These are phyloP conservation scores for Mimas tiliae DNA, from an alignment of 2,888 invertebrate species.

Conservation along the genomic window DNA sequence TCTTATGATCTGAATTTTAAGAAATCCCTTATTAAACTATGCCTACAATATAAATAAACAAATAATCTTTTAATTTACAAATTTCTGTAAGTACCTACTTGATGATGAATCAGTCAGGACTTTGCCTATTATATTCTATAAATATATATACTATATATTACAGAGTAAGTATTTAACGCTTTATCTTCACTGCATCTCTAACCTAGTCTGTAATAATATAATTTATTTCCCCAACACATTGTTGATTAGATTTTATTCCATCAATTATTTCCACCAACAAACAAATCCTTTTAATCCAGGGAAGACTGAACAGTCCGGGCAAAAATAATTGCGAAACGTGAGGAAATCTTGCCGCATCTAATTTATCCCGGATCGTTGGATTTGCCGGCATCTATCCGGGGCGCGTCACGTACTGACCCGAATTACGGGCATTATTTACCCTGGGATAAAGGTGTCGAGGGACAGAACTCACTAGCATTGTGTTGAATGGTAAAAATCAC, in stretches of 20 bases:
- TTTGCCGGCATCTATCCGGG: neutral
- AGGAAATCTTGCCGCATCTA: conserved; percentile 3
- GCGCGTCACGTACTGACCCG: neutral
- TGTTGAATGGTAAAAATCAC: neutral
- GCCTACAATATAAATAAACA: no score
- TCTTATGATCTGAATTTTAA: no score
- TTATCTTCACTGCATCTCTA: no score
- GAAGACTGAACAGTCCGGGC: neutral
- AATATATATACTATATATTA: no score
- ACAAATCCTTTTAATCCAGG: conserved; percentile 18
- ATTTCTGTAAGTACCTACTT: no score
- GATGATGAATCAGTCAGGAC: no score
- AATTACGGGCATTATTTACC: neutral
- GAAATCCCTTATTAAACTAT: no score
- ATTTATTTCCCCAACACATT: neutral
- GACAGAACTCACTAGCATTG: neutral
- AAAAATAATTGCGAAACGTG: conserved; percentile 8
- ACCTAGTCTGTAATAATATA: no score
- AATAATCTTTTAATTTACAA: no score
- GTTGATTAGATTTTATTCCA: neutral
- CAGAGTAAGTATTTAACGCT: no score
- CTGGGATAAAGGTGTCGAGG: neutral
- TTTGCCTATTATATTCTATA: no score
- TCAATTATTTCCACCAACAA: conserved; percentile 9
- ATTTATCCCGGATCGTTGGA: conserved; percentile 15